These are phyloP conservation scores for Ormyrus nitidulus DNA, from an alignment of 2,888 invertebrate genomes.

Conservation along the genomic window DNA sequence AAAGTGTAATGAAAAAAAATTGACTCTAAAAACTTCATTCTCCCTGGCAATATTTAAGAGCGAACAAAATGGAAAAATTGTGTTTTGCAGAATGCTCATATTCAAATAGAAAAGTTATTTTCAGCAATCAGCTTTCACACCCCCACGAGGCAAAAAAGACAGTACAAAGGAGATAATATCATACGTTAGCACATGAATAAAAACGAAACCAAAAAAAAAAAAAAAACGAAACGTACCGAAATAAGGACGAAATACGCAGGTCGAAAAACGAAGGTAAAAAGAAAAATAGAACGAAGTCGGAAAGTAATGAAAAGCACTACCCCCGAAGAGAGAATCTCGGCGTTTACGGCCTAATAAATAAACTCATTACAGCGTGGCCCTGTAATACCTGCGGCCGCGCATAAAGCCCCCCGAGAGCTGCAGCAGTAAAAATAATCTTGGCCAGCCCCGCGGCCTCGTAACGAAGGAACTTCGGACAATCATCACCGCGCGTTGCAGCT, in stretches of 20 bases:
- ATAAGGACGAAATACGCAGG: no score
- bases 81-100: background rate
- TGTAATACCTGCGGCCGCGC: background rate
- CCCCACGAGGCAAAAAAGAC: background rate
- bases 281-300: background rate
- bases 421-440: slow-evolving; percentile 52
- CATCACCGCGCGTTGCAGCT: background rate
- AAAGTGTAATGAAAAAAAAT: slow-evolving; percentile 8
- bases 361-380: slow-evolving; percentile 37
- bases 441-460: background rate
- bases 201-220: background rate
- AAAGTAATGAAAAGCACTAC: background rate
- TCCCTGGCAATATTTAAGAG: no score
- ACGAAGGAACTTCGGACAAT: slow-evolving; percentile 29
- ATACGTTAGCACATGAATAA: slow-evolving; percentile 34
- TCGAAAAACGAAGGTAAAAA: no score
- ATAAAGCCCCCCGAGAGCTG: background rate
- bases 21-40: background rate
- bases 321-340: no score
- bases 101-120: slow-evolving; percentile 18
- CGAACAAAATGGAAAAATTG: no score
- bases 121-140: slow-evolving; percentile 31
- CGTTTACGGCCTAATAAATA: slow-evolving; percentile 44
- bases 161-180: background rate
- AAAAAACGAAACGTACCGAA: no score